Evolutionary conservation across 2,888 invertebrate genomes (phyloP).

Genomic region (Lasius fuliginosus): DNA sequence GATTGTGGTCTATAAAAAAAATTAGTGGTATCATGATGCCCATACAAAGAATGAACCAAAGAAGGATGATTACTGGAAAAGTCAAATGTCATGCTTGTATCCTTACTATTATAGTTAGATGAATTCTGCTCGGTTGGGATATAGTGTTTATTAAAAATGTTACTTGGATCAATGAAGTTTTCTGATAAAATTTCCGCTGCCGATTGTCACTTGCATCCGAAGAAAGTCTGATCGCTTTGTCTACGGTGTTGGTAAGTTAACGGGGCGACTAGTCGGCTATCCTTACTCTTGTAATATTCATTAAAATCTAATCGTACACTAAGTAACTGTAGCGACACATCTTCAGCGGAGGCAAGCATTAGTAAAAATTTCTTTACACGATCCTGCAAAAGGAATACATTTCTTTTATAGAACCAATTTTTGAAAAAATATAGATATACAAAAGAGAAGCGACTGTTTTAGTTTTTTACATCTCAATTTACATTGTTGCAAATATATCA

Average conservation of each 20-base stretch:
- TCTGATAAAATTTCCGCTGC: conserved; percentile 28
- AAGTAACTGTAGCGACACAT: conserved; percentile 95
- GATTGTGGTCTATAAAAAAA: conserved; percentile 49
- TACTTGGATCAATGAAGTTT: conserved; percentile 12
- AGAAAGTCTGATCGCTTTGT: conserved; percentile 82
- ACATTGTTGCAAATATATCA: background rate
- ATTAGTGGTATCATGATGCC: conserved; percentile 38
- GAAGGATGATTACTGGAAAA: conserved; percentile 3
- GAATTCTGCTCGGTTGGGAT: conserved; percentile 32
- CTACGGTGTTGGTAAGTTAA: conserved; percentile 86
- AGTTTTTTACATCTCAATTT: background rate
- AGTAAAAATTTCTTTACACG: conserved; percentile 95
- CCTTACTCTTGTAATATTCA: conserved; percentile 95
- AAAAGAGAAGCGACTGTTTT: conserved; percentile 8
- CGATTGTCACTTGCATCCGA: conserved; percentile 81
- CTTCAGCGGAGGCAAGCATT: conserved; percentile 93
- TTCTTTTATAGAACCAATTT: background rate
- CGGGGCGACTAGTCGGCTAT: conserved; percentile 91
- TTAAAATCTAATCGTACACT: conserved; percentile 98
- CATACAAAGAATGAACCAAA: conserved; percentile 10
- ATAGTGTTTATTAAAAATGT: conserved; percentile 28
- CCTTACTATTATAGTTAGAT: conserved; percentile 51
- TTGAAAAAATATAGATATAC: background rate
- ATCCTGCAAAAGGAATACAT: conserved; percentile 87
- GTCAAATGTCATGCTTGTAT: conserved; percentile 32